Evolutionary conservation across 2,888 invertebrate species (phyloP), one percentile per base, ranked within the genome.

Genomic region (Ptychoptera albimana): DNA sequence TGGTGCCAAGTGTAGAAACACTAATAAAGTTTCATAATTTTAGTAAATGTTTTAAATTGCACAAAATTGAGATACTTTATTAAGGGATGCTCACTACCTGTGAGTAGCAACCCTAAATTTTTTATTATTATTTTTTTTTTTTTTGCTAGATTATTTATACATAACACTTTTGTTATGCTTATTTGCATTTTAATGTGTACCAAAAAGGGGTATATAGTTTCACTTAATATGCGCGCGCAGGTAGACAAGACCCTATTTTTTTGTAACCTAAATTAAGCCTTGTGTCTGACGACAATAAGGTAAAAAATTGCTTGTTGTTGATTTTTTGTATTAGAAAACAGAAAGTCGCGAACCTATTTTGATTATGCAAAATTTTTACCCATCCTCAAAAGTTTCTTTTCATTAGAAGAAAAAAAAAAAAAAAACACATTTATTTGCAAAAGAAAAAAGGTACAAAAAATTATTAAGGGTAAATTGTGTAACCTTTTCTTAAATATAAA

Each of bases 141-240:
- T 34, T 34, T 34, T 34, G 34, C 34, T n/a, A 12, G 12, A 36
- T 13, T 36, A 36, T 36, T 12, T 12, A 13, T n/a, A 36, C 13
- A 13, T 13, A 13, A 23, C 23, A 23, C 23, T 23, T 23, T 23
- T 23, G 23, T 23, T 23, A 23, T 23, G 43, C 43, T 48, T 23
- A 50, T 50, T 50, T 50, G 49, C 49, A 50, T 50, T 41, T 46
- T 46, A 50, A 50, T 50, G 39, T 43, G 40, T 37, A 31, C 14
- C 40, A 32, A 39, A 44, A 34, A 44, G 44, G 47, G 45, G 44
- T 49, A 46, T 50, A 49, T 43, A 48, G 49, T 50, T 49, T 49
- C 50, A 50, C 48, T 49, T 50, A 50, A 49, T 48, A 49, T 49
- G 49, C 48, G 46, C 45, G 35, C 50, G 50, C 50, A 50, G 50